Percentiles rank a stretch among this genome's conserved stretches.
Evolutionary conservation across 2,113 vertebrate genomes (phyloP).

Genomic region (Oostethus manadensis): DNA sequence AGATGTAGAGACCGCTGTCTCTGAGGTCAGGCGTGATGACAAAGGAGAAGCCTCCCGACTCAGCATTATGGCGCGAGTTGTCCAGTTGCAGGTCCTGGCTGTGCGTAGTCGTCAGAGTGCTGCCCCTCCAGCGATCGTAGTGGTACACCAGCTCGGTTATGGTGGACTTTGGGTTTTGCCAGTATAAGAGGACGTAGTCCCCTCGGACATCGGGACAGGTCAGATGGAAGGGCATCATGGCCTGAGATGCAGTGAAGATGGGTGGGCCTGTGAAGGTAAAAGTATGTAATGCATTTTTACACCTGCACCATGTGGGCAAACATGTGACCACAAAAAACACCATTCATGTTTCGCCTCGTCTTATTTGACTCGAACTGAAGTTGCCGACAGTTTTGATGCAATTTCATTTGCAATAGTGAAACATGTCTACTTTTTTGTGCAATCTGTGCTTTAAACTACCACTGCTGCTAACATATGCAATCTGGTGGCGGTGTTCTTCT

Average conservation of each 20-base stretch:
- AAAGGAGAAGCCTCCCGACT: slow-evolving; percentile 59
- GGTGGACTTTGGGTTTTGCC: slow-evolving; percentile 37
- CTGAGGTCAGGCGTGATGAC: slow-evolving; percentile 37
- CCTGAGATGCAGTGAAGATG: slow-evolving; percentile 35
- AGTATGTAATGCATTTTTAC: no score
- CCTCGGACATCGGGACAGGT: slow-evolving; percentile 44
- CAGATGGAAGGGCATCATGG: slow-evolving; percentile 32
- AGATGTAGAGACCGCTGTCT: slow-evolving; percentile 62
- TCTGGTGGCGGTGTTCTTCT: no score
- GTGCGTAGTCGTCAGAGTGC: not conserved
- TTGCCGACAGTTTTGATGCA: no score
- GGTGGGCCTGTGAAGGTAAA: slow-evolving; percentile 17
- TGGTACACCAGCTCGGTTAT: slow-evolving; percentile 21
- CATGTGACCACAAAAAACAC: no score
- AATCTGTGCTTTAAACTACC: no score
- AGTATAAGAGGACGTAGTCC: slow-evolving; percentile 61
- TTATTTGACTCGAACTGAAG: no score
- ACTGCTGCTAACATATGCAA: no score
- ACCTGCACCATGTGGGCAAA: no score
- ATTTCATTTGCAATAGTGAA: no score
- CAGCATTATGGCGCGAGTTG: slow-evolving; percentile 23
- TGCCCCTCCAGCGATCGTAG: slow-evolving; percentile 65
- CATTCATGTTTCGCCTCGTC: no score
- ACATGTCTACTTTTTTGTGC: no score
- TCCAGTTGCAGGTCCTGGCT: slow-evolving; percentile 36